Base-by-base conservation (phyloP, 2,888 invertebrate species). In the Tetheella fluctuosa region DNA sequence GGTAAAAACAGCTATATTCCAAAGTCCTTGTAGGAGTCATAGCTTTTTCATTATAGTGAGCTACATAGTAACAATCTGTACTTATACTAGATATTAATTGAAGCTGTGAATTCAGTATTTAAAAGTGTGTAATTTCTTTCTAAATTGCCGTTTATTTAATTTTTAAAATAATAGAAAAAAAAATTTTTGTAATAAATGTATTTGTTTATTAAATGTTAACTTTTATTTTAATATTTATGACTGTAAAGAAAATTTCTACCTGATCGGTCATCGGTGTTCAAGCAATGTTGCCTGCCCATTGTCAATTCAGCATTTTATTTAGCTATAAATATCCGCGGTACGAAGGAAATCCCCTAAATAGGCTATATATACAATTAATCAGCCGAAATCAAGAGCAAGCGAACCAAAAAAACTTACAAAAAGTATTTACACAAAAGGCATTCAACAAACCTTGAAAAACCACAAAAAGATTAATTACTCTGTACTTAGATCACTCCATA, bases 1-100 rank as follows among this genome's bases (percentile, higher is more conserved):
- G n/a, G 48, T 48, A 63, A 42, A 76, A 74, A 73, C 84, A 87
- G 87, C 87, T 87, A 74, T 75, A 76, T 78, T 79, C 87, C 87
- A 87, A 87, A 87, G 88, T 76, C 76, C 17, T 76, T 68, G 23
- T 71, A 76, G 74, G 67, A 61, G 65, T 59, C 57, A 71, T 81
- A 83, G 78, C 68, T 68, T 68, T 61, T 65, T 59, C 68, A 68
- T 66, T n/a, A 66, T 59, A 65, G 70, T 54, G 59, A 63, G 67
- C 65, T 59, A 60, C 55, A 60, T 54, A 20, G 28, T 69, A 68
- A 64, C 52, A 59, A 61, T 10, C 15, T 68, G 48, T 48, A 48
- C 48, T 48, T 48, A 48, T 48, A 3, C 20, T 48, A 48, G 48
- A 48, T 20, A 48, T 20, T 20, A 20, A 42, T n/a, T 42, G 48